phyloP scores from a whole-genome alignment of 92 coral and sea anemone species.

The Desmophyllum pertusum region DNA sequence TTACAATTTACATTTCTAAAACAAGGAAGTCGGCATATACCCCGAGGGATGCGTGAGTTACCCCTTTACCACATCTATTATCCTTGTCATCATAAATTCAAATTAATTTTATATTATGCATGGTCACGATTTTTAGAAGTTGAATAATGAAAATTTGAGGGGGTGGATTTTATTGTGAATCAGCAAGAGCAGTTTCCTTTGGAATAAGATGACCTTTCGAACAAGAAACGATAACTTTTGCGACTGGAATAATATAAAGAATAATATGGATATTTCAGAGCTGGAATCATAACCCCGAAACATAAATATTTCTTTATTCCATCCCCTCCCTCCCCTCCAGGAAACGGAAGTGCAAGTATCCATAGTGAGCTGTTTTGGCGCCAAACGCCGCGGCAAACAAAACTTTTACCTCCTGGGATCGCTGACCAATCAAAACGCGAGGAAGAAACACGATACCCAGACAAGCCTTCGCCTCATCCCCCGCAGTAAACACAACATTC shows the following conservation, averaged over 20 bases:
- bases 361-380: no score
- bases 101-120: neutral
- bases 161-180: no score
- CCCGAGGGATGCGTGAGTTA: neutral
- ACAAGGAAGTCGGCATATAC: neutral
- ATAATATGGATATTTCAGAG: neutral
- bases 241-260: neutral
- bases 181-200: neutral
- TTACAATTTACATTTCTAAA: neutral
- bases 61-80: neutral
- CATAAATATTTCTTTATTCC: no score
- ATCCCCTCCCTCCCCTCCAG: no score
- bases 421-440: slow-evolving; percentile 12
- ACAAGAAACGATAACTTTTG: neutral
- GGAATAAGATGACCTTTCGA: neutral
- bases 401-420: neutral
- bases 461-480: neutral
- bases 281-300: no score
- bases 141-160: neutral
- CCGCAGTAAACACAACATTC: neutral
- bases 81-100: no score
- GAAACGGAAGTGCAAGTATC: neutral
- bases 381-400: neutral
- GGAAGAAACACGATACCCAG: neutral
- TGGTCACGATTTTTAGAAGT: neutral